Evolutionary conservation across 2,797 vertebrate species (phyloP), one percentile per base, ranked within the genome.

Genomic region (Vultur gryphus): DNA sequence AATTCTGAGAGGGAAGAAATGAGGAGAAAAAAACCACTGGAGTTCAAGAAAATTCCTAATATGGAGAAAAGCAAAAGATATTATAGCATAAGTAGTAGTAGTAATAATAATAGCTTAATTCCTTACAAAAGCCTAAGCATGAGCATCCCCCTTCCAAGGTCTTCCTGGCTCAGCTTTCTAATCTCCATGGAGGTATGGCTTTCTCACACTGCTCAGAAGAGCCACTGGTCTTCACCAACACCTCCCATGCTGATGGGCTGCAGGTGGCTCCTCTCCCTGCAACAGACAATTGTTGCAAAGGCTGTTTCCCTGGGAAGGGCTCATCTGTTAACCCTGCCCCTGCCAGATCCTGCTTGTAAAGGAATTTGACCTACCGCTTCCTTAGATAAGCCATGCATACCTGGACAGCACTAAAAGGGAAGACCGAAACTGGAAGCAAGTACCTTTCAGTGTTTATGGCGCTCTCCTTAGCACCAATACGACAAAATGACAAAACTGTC

Each of bases 71-170:
- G 8, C 4, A 70, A 66, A 82, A 65, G 5, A n/a, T 23, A 31
- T 7, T 44, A 18, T 8, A 37, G 37, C 37, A 37, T 37, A 37
- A 37, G 37, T 37, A 37, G 9, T 12, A 29, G 11, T 9, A 54
- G 4, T 5, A 67, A 18, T 5, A 43, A 17, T 15, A 67, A n/a
- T 65, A 1, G 5, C 2, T 13, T 49, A 6, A 39, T 28, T 52
- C 28, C 35, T 80, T 84, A 51, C 39, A 29, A 43, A 72, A 66
- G 2, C 5, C 24, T 14, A 15, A 69, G 14, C 9, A 48, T 1
- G 4, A 52, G 3, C 9, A 49, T n/a, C 9, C 28, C 11, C 16
- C 8, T 65, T 52, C 20, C 1, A 0, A 39, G 7, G 2, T 13
- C 14, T 25, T 75, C 35, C 57, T 35, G n/a, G 16, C 18, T 66